Conservation (phyloP, 2,797 vertebrate genomes). For the Ceryle rudis region DNA sequence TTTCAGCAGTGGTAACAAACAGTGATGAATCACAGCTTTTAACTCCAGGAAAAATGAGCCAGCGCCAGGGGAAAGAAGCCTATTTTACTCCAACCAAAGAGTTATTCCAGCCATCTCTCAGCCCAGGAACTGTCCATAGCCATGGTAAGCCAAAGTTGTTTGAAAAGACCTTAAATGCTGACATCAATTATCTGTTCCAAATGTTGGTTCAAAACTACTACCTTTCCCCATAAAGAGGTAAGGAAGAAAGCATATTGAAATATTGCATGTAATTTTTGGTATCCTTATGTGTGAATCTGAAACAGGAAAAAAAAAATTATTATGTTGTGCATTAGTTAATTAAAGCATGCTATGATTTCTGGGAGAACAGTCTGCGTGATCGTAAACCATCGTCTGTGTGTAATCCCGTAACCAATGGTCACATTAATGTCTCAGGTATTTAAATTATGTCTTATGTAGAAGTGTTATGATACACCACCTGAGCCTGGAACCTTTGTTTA, state of each 20-base stretch:
- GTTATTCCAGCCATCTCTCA: conserved; percentile 83
- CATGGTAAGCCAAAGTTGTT: conserved; percentile 83
- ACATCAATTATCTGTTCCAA: background rate
- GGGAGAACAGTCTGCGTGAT: background rate
- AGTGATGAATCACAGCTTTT: conserved; percentile 87
- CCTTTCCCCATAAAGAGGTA: background rate
- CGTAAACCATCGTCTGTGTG: background rate
- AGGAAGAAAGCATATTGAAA: background rate
- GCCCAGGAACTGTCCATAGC: conserved; percentile 87
- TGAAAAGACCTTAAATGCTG: background rate
- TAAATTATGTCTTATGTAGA: background rate
- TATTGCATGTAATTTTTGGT: background rate
- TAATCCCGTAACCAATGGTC: background rate
- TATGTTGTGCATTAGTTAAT: fast-evolving
- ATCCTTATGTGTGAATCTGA: background rate
- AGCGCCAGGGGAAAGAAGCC: conserved; percentile 91
- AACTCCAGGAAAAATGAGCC: conserved; percentile 94
- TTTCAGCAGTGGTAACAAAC: conserved; percentile 82
- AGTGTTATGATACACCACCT: background rate
- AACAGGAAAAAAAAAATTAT: background rate
- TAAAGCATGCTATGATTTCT: background rate
- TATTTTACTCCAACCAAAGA: conserved; percentile 91
- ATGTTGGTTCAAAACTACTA: background rate
- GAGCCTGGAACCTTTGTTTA: background rate
- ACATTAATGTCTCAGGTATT: background rate